Base-by-base conservation (phyloP, 2,113 vertebrate species). In the Neomonachus schauinslandi region DNA sequence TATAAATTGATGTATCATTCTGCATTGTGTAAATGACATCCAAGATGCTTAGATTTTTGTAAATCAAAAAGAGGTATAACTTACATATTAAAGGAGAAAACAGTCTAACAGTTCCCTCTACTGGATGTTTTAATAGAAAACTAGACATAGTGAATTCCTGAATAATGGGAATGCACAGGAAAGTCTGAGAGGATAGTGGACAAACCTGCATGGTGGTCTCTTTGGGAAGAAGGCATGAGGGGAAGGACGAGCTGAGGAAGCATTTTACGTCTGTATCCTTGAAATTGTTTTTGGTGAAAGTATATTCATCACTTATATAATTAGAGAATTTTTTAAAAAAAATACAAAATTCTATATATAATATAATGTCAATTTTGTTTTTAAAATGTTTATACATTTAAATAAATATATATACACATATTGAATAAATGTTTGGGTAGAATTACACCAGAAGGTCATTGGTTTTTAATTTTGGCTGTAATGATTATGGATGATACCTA, bases 71-170 rank as follows among this genome's bases (percentile, higher is more conserved):
- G 61, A 83, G 36, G 33, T 63, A 9, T 26, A 79, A 85, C 16
- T 67, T 82, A 61, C 26, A 51, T 57, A 77, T 53, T 22, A 46
- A 77, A 89, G 82, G 28, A 77, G 21, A 95, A 97, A 69, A 91
- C 5, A 53, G 72, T 24, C 12, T 9, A 94, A 93, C 7, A 39
- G 46, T 90, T 86, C 87, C 88, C 72, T 86, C 91, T 95, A 42
- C 57, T 82, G 94, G 85, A 74, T 71, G 59, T 28, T 74, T n/a
- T 93, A 65, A 90, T 49, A 90, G 57, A 81, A 86, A 85, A 46
- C 42, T 26, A 74, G 24, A 61, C 28, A 9, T 33, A 33, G 53
- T 80, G 36, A 80, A 21, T 49, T 95, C 71, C 76, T 53, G 9
- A 31, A 26, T 67, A 55, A 57, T 0, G 10, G n/a, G 57, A 49